Evolutionary conservation across 2,797 vertebrate genomes (phyloP), one percentile per base, ranked within the genome.

Genomic region (Lerista edwardsae): DNA sequence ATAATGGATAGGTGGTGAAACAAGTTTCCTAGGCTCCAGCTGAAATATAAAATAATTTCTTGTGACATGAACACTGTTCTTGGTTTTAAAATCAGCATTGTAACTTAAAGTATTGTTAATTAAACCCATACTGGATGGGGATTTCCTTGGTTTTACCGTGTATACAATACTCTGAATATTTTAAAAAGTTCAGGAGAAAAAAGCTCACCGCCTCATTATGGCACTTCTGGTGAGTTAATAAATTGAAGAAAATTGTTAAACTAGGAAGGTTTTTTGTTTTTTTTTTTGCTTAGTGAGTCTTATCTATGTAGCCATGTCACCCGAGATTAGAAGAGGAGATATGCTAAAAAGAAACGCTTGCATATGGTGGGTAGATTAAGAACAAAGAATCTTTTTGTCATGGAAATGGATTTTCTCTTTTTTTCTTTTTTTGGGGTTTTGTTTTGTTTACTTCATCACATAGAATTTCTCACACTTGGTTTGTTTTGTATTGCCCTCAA

Each of bases 401-500:
- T 98, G 97, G 97, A 98, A 98, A 98, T 98, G 94, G 27, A 39
- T 95, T 97, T 96, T 94, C 94, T 92, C 0, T 41, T 25, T 85
- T 90, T 93, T 89, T 84, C 83, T 90, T 93, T 93, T 92, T 19
- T 21, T 44, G 79, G 41, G 89, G 88, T 87, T 96, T 95, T 95
- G 95, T 96, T 96, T 97, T 97, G 97, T 98, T 98, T 98, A 97
- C 96, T 97, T 97, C 96, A 97, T 97, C 97, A 97, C 97, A 97
- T 97, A 97, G 97, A 97, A 98, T 98, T 97, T 97, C 96, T 97
- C 97, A 97, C 98, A 98, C 97, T 98, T 97, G 97, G 97, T 97
- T 98, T 98, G 97, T 97, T 98, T 97, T 97, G 97, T 97, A 97
- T 98, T 94, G 95, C 95, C 94, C 96, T 97, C 97, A 97, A 96